phyloP scores from a whole-genome alignment of 2,797 vertebrate species.

The Anabas testudineus region DNA sequence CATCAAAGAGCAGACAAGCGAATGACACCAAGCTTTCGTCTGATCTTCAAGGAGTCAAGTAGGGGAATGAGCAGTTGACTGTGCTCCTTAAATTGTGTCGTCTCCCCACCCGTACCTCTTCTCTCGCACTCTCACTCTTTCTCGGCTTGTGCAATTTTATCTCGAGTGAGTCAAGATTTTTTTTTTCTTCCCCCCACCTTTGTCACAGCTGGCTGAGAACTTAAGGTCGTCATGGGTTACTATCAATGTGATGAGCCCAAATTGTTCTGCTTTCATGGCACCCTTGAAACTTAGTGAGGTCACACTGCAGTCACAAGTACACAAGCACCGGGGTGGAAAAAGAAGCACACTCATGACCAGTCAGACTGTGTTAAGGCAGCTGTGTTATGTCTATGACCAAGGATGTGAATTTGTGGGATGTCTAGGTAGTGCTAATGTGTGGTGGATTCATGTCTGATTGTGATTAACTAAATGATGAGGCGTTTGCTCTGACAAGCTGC shows the following conservation, averaged over 20 bases:
- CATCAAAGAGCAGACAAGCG: constrained; percentile 72
- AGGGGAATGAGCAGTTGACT: constrained; percentile 54
- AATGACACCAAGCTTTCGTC: constrained; percentile 61
- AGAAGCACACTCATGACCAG: constrained; percentile 12
- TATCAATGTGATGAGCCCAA: constrained; percentile 64
- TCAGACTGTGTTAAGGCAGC: constrained; percentile 21
- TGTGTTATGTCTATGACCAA: background rate
- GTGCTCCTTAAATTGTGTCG: constrained; percentile 46
- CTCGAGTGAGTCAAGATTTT: constrained; percentile 38
- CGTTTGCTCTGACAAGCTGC: constrained; percentile 80
- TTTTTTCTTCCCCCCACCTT: constrained; percentile 4
- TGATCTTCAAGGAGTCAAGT: constrained; percentile 67
- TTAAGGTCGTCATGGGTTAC: constrained; percentile 61
- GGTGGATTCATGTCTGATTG: constrained; percentile 80
- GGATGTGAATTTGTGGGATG: constrained; percentile 36
- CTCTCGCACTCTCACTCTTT: background rate
- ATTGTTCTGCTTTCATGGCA: constrained; percentile 60
- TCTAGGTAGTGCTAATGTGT: constrained; percentile 70
- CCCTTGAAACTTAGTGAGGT: constrained; percentile 69
- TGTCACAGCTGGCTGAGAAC: constrained; percentile 64
- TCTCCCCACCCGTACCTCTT: constrained; percentile 37
- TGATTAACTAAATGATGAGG: constrained; percentile 85
- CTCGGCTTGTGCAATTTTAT: constrained; percentile 53
- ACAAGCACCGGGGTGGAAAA: background rate
- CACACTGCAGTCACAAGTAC: constrained; percentile 27